A percentile compares a stretch with the other conserved stretches of the same genome.
These are phyloP conservation scores for Lycocorax pyrrhopterus DNA, from an alignment of 2,113 vertebrate species.

Conservation along the genomic window DNA sequence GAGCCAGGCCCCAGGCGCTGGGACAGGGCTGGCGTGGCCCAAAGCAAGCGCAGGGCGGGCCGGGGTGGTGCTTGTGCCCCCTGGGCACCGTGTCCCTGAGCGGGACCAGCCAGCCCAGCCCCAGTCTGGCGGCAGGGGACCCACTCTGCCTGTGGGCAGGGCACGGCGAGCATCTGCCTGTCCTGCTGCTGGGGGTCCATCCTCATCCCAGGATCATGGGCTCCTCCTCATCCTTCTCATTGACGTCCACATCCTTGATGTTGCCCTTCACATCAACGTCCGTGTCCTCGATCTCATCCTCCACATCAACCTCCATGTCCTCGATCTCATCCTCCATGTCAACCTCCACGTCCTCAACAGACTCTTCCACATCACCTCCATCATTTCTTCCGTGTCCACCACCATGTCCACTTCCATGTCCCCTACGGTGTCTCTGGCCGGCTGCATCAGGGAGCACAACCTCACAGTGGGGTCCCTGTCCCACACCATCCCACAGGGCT, in stretches of 20 bases:
- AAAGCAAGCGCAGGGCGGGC: too few species aligned
- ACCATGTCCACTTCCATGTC: not conserved
- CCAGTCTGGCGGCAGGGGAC: too few species aligned
- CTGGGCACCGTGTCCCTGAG: too few species aligned
- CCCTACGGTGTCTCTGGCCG: not conserved
- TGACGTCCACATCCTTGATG: too few species aligned
- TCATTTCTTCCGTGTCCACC: rapidly evolving
- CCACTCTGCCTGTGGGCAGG: not conserved
- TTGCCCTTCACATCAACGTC: not conserved
- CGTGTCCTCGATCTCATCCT: not conserved
- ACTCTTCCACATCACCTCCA: not conserved
- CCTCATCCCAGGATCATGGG: not conserved
- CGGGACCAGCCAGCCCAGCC: too few species aligned
- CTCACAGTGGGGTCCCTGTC: not conserved
- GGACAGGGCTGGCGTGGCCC: too few species aligned
- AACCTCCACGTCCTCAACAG: not conserved
- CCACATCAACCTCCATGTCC: not conserved
- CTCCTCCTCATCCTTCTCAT: not conserved
- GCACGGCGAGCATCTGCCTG: too few species aligned
- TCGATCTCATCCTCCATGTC: rapidly evolving
- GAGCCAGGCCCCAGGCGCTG: too few species aligned
- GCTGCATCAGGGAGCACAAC: not conserved
- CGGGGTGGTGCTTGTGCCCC: too few species aligned
- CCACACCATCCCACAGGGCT: not conserved
- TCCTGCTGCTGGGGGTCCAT: too few species aligned